Evolutionary conservation across 1,140 invertebrate species (phyloP).

Genomic region (Sycophila sp.): DNA sequence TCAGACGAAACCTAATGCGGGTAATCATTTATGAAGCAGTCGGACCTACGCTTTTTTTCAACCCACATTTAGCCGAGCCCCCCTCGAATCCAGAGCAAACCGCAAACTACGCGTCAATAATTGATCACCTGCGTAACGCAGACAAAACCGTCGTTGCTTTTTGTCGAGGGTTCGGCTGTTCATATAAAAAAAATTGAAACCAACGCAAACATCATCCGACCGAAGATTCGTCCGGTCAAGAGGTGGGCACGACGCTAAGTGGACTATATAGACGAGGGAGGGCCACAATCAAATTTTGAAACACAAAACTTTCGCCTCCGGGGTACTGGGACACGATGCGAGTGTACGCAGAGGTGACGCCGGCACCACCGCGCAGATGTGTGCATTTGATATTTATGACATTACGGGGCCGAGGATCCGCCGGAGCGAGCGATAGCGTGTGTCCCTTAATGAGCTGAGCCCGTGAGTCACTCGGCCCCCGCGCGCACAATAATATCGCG

Average conservation of each 20-base stretch:
- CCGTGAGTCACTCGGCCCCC: constrained; percentile 40
- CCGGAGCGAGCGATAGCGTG: constrained; percentile 25
- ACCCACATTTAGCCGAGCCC: too few species aligned
- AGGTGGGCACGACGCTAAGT: too few species aligned
- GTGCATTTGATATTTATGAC: constrained; percentile 44
- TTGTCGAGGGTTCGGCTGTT: too few species aligned
- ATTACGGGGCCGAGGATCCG: constrained; percentile 13
- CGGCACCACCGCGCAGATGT: not conserved
- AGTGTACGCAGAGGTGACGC: not conserved
- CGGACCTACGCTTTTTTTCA: too few species aligned
- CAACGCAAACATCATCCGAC: too few species aligned
- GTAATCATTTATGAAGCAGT: not conserved
- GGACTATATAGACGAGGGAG: too few species aligned
- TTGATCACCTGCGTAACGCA: not conserved
- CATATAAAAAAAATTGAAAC: too few species aligned
- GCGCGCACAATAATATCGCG: constrained; percentile 32
- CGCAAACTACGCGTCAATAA: too few species aligned
- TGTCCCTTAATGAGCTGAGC: constrained; percentile 30
- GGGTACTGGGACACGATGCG: not conserved
- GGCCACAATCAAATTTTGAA: constrained; percentile 37
- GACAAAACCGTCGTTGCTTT: too few species aligned
- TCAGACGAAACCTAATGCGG: not conserved
- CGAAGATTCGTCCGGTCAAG: not conserved
- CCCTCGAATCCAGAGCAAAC: too few species aligned
- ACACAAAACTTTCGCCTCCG: constrained; percentile 21